Percentiles rank a stretch among this genome's conserved stretches.
phyloP scores from a whole-genome alignment of 2,797 vertebrate genomes.

The Sitta carolinensis region DNA sequence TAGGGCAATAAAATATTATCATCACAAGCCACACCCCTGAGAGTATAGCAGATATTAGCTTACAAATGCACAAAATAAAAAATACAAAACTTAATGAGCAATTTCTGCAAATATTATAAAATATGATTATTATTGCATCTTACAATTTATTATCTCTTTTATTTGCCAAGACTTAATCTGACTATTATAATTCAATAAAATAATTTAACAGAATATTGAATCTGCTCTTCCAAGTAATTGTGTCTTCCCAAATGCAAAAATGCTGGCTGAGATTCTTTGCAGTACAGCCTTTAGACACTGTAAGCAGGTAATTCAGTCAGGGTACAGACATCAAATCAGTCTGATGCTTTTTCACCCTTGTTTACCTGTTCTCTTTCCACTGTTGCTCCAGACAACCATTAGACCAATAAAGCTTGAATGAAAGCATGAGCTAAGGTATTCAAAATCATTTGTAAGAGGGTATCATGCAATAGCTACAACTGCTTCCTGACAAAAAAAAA shows the following conservation, averaged over 20 bases:
- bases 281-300: neutral
- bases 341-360: neutral
- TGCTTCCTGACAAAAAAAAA: neutral
- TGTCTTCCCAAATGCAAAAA: conserved; percentile 15
- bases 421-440: conserved; percentile 7
- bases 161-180: conserved; percentile 36
- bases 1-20: neutral
- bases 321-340: neutral
- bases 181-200: conserved; percentile 29
- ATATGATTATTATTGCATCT: neutral
- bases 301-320: neutral
- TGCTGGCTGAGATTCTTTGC: neutral
- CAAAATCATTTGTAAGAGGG: neutral
- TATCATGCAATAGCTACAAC: neutral
- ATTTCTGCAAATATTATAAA: conserved; percentile 7
- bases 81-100: neutral
- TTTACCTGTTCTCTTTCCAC: neutral
- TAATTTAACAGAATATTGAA: neutral
- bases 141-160: conserved; percentile 15
- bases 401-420: conserved; percentile 18
- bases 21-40: neutral
- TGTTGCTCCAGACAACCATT: conserved; percentile 2
- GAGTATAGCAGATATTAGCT: neutral
- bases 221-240: conserved; percentile 25
- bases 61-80: neutral